Evolutionary conservation across 2,797 vertebrate genomes (phyloP), one percentile per base, ranked within the genome.

Genomic region (Phyllotis vaccarum): DNA sequence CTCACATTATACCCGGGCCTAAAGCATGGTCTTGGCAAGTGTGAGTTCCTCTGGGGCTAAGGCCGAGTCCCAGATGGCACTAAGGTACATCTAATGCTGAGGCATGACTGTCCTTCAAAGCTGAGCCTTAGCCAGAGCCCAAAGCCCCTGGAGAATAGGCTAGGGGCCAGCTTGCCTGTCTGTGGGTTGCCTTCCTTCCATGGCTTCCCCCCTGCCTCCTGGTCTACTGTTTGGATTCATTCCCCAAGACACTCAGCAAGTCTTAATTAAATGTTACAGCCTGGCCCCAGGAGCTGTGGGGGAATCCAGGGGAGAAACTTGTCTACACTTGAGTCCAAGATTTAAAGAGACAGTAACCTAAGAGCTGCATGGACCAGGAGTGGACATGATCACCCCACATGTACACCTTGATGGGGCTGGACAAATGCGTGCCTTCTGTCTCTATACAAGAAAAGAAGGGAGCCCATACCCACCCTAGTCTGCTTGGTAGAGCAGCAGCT

Each of bases 251-350:
- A 43, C 75, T 29, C 75, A 60, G 31, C 70, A 82, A 75, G 40
- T 81, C 91, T 83, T 92, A 3, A n/a, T 87, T 80, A 93, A 83
- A 89, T 86, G 52, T 56, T 66, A 78, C 6, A 60, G 43, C 86
- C 79, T 74, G 19, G 16, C 49, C 68, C 68, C 58, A 5, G 46
- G 86, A 60, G 22, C 56, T 43, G 19, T 75, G 80, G n/a, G 24
- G 60, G 37, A 91, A 81, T 34, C 31, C 31, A 40, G 34, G 19
- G 46, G 52, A 80, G 52, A 89, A 21, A 13, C 49, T 31, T 40
- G 31, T 40, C 40, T 92, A 82, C 62, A 34, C 3, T 3, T 6
- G 76, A 83, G 76, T 78, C 66, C 27, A 74, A 68, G 58, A 60
- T 60, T 74, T 75, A 90, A 62, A 86, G 6, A 17, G 40, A 68